These are phyloP conservation scores for Cacatua alba DNA, from an alignment of 2,113 vertebrate species.

Conservation along the genomic window DNA sequence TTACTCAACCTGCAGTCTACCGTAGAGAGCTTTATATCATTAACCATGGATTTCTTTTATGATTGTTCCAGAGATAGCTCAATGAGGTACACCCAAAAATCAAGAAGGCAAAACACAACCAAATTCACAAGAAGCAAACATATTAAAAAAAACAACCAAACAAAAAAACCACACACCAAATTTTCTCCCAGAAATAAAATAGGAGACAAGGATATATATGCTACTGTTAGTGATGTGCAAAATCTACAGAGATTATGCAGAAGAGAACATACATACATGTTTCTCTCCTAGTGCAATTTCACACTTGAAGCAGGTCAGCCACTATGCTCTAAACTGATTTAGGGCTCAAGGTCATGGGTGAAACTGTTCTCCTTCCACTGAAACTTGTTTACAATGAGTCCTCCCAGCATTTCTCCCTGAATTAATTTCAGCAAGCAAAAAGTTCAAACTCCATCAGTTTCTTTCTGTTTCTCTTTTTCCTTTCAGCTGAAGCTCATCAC, in stretches of 20 bases:
- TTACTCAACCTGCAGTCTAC: neutral
- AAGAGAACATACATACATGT: neutral
- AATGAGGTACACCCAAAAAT: neutral
- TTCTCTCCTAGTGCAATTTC: neutral
- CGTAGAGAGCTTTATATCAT: neutral
- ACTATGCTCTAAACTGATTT: neutral
- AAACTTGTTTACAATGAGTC: neutral
- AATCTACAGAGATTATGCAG: neutral
- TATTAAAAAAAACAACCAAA: neutral
- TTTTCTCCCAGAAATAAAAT: neutral
- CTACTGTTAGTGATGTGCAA: neutral
- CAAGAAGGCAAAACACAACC: neutral
- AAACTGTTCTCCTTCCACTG: neutral
- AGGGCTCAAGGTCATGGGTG: neutral
- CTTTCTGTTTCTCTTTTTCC: neutral
- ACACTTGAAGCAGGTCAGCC: neutral
- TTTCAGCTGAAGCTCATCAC: neutral
- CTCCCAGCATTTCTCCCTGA: neutral
- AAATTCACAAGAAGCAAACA: neutral
- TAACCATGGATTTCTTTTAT: neutral
- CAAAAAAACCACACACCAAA: neutral
- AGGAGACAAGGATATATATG: neutral
- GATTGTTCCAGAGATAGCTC: neutral
- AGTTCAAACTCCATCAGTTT: neutral
- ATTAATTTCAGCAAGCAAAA: neutral